Conservation (phyloP, 2,797 vertebrate genomes). For the Phataginus tetradactyla region DNA sequence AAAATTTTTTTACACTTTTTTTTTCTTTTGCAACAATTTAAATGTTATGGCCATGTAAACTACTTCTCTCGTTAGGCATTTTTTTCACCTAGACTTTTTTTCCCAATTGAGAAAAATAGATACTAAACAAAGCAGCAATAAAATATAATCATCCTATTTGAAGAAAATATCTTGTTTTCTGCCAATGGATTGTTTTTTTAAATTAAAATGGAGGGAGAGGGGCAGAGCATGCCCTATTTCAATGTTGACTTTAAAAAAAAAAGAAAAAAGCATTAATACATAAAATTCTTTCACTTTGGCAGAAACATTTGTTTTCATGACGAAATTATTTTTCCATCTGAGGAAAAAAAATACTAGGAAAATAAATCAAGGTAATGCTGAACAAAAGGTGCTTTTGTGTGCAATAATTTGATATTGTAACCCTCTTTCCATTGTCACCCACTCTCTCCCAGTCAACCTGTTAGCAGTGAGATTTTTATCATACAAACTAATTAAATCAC, state of each 20-base stretch:
- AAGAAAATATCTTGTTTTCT: slow-evolving; percentile 66
- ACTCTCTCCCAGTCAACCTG: not conserved
- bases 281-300: slow-evolving; percentile 60
- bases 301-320: slow-evolving; percentile 67
- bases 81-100: slow-evolving; percentile 74
- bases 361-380: slow-evolving; percentile 76
- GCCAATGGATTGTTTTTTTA: slow-evolving; percentile 26
- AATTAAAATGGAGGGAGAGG: not conserved
- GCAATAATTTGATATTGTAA: slow-evolving; percentile 49
- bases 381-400: slow-evolving; percentile 64
- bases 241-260: not conserved
- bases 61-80: slow-evolving; percentile 67
- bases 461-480: not conserved
- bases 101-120: slow-evolving; percentile 65
- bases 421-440: not conserved
- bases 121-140: slow-evolving; percentile 77
- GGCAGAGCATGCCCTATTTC: not conserved
- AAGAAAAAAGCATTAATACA: slow-evolving; percentile 36
- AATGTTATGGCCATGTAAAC: slow-evolving; percentile 73
- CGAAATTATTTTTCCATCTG: slow-evolving; percentile 73
- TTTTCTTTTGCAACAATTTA: slow-evolving; percentile 67
- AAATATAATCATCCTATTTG: slow-evolving; percentile 66
- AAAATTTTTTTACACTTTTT: slow-evolving; percentile 46
- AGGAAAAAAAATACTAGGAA: slow-evolving; percentile 63
- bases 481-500: not conserved